Conservation (phyloP, 2,113 vertebrate species). For the Sinocyclocheilus maitianheensis region DNA sequence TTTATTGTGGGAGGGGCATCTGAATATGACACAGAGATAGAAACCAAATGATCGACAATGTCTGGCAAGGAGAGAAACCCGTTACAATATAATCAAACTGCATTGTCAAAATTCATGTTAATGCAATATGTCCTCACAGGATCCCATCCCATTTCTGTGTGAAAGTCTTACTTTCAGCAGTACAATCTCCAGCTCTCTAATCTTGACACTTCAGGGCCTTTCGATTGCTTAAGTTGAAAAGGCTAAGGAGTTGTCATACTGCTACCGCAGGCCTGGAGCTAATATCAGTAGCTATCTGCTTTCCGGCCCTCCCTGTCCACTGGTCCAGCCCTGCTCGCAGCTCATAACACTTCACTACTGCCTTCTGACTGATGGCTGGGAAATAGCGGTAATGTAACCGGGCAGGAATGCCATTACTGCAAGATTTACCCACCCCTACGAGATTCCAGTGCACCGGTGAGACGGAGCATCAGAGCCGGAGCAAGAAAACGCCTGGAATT, state of each 20-base stretch:
- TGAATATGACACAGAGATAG: not conserved
- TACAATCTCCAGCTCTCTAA: conserved; percentile 24
- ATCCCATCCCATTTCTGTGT: not conserved
- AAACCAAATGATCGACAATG: not conserved
- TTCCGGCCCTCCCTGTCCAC: conserved; percentile 46
- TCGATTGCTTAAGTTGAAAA: conserved; percentile 44
- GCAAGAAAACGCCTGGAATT: conserved; percentile 75
- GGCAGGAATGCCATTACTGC: conserved; percentile 76
- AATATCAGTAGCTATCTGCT: conserved; percentile 60
- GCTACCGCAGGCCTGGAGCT: conserved; percentile 53
- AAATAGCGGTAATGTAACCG: conserved; percentile 70
- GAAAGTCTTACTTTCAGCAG: conserved; percentile 18
- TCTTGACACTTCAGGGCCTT: conserved; percentile 41
- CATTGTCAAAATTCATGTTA: not conserved
- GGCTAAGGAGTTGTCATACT: conserved; percentile 43
- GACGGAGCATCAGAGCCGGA: conserved; percentile 67
- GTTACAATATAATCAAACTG: not conserved
- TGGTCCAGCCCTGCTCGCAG: conserved; percentile 39
- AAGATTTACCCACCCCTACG: conserved; percentile 75
- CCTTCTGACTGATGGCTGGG: conserved; percentile 74
- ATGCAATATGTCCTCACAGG: not conserved
- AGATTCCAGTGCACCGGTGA: conserved; percentile 72
- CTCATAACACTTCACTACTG: conserved; percentile 54
- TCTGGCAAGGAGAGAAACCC: not conserved
- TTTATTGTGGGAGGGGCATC: not conserved